A percentile compares a stretch with the other conserved stretches of the same genome.
phyloP scores from a whole-genome alignment of 2,797 vertebrate genomes.

The Gymnodraco acuticeps region DNA sequence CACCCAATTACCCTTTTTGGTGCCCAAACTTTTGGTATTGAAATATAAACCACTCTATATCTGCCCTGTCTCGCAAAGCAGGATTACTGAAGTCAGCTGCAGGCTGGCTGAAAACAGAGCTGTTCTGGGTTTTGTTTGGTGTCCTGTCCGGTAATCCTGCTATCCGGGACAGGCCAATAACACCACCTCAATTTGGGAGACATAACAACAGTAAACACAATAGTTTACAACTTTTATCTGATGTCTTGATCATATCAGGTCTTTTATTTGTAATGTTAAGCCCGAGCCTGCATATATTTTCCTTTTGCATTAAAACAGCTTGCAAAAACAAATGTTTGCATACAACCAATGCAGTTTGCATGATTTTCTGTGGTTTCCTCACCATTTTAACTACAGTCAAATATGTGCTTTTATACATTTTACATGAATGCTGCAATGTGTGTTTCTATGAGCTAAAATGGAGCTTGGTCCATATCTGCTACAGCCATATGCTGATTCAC shows the following conservation, averaged over 20 bases:
- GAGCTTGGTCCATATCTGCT: constrained; percentile 39
- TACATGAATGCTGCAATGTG: not conserved
- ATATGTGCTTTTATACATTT: not conserved
- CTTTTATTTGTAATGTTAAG: not conserved
- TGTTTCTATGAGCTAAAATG: constrained; percentile 12
- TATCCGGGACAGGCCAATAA: not conserved
- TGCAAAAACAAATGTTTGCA: constrained; percentile 19
- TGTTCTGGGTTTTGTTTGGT: not conserved
- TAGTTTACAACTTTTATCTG: not conserved
- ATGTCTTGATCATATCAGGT: not conserved
- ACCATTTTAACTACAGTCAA: not conserved
- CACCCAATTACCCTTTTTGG: not conserved
- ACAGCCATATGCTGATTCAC: constrained; percentile 44
- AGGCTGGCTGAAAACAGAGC: not conserved
- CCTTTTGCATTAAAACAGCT: not conserved
- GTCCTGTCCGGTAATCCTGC: constrained; percentile 13
- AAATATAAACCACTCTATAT: constrained; percentile 5
- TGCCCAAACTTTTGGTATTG: constrained; percentile 5
- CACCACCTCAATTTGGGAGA: not conserved
- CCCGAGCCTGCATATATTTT: not conserved
- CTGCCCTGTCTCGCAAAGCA: not conserved
- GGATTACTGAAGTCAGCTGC: constrained; percentile 37
- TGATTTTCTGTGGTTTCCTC: constrained; percentile 2
- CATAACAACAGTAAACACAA: not conserved
- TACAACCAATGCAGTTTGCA: not conserved